Evolutionary conservation across 1,140 invertebrate genomes (phyloP).

Genomic region (Drosophila ironensis): DNA sequence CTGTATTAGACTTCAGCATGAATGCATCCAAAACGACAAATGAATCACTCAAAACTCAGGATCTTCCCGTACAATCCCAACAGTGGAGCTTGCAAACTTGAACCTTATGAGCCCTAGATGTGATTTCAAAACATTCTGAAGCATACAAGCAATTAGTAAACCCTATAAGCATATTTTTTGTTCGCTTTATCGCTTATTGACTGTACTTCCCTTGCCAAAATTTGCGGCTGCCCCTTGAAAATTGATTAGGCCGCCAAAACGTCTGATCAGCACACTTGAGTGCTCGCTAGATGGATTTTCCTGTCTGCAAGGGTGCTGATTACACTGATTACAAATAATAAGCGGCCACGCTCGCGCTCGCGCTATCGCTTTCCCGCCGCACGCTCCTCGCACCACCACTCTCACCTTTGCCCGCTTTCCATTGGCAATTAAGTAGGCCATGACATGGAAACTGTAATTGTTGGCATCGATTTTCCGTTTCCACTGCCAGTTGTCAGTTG

Average conservation of each 20-base stretch:
- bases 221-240: too few species aligned
- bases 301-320: slow-evolving; percentile 16
- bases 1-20: too few species aligned
- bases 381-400: background rate
- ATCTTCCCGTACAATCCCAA: too few species aligned
- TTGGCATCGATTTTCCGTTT: slow-evolving; percentile 65
- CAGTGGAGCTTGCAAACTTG: too few species aligned
- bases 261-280: slow-evolving; percentile 14
- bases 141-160: too few species aligned
- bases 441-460: slow-evolving; percentile 42
- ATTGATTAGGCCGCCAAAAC: slow-evolving; percentile 20
- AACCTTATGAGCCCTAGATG: too few species aligned
- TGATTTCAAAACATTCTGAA: too few species aligned
- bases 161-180: background rate
- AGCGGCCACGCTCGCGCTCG: background rate
- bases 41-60: too few species aligned
- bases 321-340: slow-evolving; percentile 27
- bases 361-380: background rate
- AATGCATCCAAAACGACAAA: too few species aligned
- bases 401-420: slow-evolving; percentile 1
- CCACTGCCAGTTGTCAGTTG: slow-evolving; percentile 2
- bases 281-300: slow-evolving; percentile 5
- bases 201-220: slow-evolving; percentile 16
- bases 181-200: background rate
- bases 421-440: slow-evolving; percentile 61